Evolutionary conservation across 37 sponge, comb jelly and placozoan genomes (phyloP), one percentile per base, ranked within the genome.

Genomic region (Beroe ovata): DNA sequence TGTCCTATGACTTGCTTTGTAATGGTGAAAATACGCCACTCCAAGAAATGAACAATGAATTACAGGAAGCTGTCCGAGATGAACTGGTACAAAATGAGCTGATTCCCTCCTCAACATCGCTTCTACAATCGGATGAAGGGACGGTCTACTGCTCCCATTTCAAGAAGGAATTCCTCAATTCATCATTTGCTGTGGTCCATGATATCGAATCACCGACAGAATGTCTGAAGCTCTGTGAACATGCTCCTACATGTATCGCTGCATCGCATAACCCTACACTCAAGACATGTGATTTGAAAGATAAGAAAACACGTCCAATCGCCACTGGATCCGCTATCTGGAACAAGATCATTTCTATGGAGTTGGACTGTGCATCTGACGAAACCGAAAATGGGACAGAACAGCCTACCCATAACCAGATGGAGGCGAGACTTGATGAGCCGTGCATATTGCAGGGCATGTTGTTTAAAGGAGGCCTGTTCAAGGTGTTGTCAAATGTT

Each of bases 1-100:
- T 42, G 6, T 77, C 84, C 26, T 40, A 36, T 25, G 84, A 77
- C 36, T 30, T 66, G 29, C 69, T 66, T 19, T 66, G 69, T 30
- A 14, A 25, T 33, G 2, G 2, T 34, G 36, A 66, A 66, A 37
- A 33, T 34, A 11, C 11, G 11, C 29, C 29, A 33, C 29, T 18
- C 34, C 8, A 23, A 62, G 63, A 62, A 62, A 16, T 62, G 3
- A 62, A 62, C 21, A 16, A 62, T 20, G 63, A n/a, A n/a, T n/a
- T n/a, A n/a, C n/a, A n/a, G n/a, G n/a, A n/a, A n/a, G n/a, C n/a
- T n/a, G n/a, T n/a, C n/a, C n/a, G n/a, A n/a, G 54, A 47, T 47
- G 54, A 47, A 47, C 54, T 16, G 11, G 11, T 47, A 16, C 6
- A 16, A 47, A 47, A 11, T 11, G 54, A 47, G 6, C 11, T 47